Evolutionary conservation across 1,140 invertebrate species (phyloP).

Genomic region (Bombus huntii): DNA sequence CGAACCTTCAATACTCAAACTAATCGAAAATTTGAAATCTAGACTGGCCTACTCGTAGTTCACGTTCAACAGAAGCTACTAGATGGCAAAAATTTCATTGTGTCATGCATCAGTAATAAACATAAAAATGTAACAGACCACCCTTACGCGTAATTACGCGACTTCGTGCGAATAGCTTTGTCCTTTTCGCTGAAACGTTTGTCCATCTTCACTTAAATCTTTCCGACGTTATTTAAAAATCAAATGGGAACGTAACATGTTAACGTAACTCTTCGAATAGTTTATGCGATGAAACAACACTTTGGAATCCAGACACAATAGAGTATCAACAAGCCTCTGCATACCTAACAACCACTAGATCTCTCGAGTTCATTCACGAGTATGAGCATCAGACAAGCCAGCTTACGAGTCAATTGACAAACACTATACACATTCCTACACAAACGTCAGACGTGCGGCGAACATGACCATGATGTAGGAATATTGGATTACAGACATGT

Average conservation of each 20-base stretch:
- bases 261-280: background rate
- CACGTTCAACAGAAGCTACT: background rate
- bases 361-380: background rate
- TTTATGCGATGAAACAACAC: background rate
- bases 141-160: background rate
- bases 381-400: background rate
- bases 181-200: too few relatives aligned
- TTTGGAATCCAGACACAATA: background rate
- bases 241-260: background rate
- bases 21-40: background rate
- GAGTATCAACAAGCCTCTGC: background rate
- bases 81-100: background rate
- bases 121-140: background rate
- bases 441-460: too few relatives aligned
- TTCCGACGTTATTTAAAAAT: background rate
- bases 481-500: too few relatives aligned
- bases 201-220: too few relatives aligned
- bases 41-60: background rate
- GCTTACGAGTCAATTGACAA: background rate
- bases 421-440: background rate
- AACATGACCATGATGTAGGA: too few relatives aligned
- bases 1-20: background rate
- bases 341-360: background rate
- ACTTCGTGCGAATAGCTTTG: background rate
- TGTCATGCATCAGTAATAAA: background rate